Percentiles rank a stretch among this genome's conserved stretches.
Conservation (phyloP, 2,888 invertebrate genomes). For the Pyrrhosoma nymphula region DNA sequence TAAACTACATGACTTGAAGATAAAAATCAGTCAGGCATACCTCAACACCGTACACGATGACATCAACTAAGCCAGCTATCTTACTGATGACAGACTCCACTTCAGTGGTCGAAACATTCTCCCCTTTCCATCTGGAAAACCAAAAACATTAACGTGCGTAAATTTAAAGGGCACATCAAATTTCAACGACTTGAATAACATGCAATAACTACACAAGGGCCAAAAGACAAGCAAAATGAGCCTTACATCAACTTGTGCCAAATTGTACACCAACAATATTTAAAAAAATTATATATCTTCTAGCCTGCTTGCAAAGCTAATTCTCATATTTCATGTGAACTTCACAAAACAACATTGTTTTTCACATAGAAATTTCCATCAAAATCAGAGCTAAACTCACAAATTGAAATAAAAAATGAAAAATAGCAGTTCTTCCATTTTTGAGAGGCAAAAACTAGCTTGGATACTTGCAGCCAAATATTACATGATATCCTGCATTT, state of each 20-base stretch:
- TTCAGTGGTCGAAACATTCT: conserved; percentile 85
- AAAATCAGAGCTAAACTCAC: too few species aligned
- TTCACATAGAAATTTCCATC: too few species aligned
- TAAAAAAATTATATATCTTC: too few species aligned
- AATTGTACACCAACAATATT: too few species aligned
- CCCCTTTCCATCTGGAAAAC: conserved; percentile 81
- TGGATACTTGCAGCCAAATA: too few species aligned
- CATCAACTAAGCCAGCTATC: conserved; percentile 78
- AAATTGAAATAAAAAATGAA: too few species aligned
- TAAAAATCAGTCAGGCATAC: conserved; percentile 74
- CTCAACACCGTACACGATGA: conserved; percentile 82
- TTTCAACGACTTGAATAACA: not conserved
- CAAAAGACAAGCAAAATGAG: not conserved
- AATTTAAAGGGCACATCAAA: not conserved
- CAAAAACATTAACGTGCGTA: not conserved
- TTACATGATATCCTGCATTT: too few species aligned
- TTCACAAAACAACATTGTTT: too few species aligned
- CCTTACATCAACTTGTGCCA: not conserved
- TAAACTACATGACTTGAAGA: not conserved
- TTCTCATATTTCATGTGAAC: too few species aligned
- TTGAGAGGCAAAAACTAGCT: too few species aligned
- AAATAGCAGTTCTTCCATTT: too few species aligned
- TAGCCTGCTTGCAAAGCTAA: too few species aligned
- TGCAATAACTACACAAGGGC: not conserved
- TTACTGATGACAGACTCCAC: conserved; percentile 83